Base-by-base conservation (phyloP, 1,140 invertebrate genomes). In the Lineus longissimus region DNA sequence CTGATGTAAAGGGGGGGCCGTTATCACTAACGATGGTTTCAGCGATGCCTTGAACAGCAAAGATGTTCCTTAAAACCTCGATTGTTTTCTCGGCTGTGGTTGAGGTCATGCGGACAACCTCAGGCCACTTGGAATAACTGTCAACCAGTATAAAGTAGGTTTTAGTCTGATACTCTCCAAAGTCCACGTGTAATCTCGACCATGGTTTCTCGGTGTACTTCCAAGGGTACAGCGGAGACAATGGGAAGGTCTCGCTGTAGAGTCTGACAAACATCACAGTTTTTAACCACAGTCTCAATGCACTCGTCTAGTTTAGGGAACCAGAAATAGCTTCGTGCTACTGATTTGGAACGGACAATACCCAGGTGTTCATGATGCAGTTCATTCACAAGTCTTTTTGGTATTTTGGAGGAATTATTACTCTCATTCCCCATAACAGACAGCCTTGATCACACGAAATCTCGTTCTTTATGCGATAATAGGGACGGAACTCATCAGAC, bases 121-220 rank as follows among this genome's bases (percentile, higher is more conserved):
- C 78, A 22, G 77, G 67, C 77, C 78, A 84, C 64, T 80, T 82
- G 0, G 76, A 78, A 62, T 73, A 77, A 0, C 78, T 61, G 72
- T 85, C 84, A 0, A 81, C 70, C 1, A 82, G 59, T 22, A 85
- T 71, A 15, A 84, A 62, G 63, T 79, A 84, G 62, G 67, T 76
- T 55, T 74, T 69, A 85, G 67, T 85, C 85, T n/a, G n/a, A n/a
- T n/a, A n/a, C n/a, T n/a, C n/a, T n/a, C n/a, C n/a, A n/a, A n/a
- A n/a, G n/a, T n/a, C n/a, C 0, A 82, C 71, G 64, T 86, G 84
- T 0, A 85, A 43, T 55, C 83, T 65, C n/a, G 77, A 66, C 79
- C 82, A 85, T 1, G 79, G 81, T 54, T 60, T 70, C 19, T 66
- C 67, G 17, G 81, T 70, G 59, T 64, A 66, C 9, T 67, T 59